Percentiles rank a stretch among this genome's conserved stretches.
phyloP scores from a whole-genome alignment of 2,113 vertebrate species.

The Dendropsophus ebraccatus region DNA sequence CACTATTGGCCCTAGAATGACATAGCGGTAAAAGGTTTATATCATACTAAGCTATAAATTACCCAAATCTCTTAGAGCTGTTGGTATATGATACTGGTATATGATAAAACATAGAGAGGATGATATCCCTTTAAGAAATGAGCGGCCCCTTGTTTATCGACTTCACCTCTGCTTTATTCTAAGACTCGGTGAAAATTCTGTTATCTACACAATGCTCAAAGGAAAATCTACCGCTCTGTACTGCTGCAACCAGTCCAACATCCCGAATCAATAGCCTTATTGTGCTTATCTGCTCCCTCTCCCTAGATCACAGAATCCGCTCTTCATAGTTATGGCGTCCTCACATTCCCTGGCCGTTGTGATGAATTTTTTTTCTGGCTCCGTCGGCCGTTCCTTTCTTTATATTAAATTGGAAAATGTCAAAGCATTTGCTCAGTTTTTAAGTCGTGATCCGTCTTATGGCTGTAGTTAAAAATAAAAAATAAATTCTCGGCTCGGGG shows the following conservation, averaged over 20 bases:
- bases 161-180: neutral
- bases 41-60: too few relatives aligned
- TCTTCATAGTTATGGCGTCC: neutral
- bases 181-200: neutral
- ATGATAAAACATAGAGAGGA: neutral
- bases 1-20: too few relatives aligned
- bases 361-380: neutral
- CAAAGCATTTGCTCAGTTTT: neutral
- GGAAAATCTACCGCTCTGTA: neutral
- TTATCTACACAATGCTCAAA: neutral
- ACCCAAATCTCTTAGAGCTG: too few relatives aligned
- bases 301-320: constrained; percentile 12
- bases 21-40: too few relatives aligned
- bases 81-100: too few relatives aligned
- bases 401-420: neutral
- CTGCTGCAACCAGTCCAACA: neutral
- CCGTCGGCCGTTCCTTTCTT: neutral
- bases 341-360: neutral
- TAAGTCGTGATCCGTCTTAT: constrained; percentile 4
- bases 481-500: neutral
- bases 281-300: neutral
- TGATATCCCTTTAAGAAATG: neutral
- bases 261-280: constrained; percentile 21
- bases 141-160: neutral
- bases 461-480: neutral